These are phyloP conservation scores for Siniperca obscura DNA, from an alignment of 2,797 vertebrate species.

Conservation along the genomic window DNA sequence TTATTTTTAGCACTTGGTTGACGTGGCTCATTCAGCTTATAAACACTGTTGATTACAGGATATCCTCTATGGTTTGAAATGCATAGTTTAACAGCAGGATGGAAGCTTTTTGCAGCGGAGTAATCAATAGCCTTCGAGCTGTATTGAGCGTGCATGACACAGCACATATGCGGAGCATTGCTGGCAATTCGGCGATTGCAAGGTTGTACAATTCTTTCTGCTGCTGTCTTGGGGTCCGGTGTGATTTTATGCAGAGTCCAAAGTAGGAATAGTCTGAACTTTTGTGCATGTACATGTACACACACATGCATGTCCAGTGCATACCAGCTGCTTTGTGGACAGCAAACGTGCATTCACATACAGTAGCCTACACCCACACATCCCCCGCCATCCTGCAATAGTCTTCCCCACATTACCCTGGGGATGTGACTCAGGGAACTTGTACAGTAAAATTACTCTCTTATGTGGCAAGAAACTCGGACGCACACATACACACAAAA, in stretches of 20 bases:
- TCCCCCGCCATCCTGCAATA: slow-evolving; percentile 45
- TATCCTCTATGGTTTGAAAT: slow-evolving; percentile 40
- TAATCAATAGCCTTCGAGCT: slow-evolving; percentile 62
- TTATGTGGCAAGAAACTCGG: slow-evolving; percentile 77
- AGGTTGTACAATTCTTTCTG: slow-evolving; percentile 39
- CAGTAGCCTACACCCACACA: slow-evolving; percentile 54
- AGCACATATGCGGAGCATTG: slow-evolving; percentile 38
- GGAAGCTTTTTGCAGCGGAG: slow-evolving; percentile 47
- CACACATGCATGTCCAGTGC: slow-evolving; percentile 20
- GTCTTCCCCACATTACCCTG: slow-evolving; percentile 67
- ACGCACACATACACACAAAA: slow-evolving; percentile 66
- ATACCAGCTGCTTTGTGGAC: slow-evolving; percentile 51
- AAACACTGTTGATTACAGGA: slow-evolving; percentile 39
- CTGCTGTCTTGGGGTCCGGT: neutral
- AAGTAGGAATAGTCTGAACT: neutral
- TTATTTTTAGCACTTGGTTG: slow-evolving; percentile 53
- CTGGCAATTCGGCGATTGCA: slow-evolving; percentile 19
- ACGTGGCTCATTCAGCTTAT: slow-evolving; percentile 37
- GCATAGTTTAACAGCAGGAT: slow-evolving; percentile 59
- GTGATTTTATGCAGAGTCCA: neutral
- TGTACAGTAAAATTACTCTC: slow-evolving; percentile 80
- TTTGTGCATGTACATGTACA: slow-evolving; percentile 16
- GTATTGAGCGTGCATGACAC: slow-evolving; percentile 55
- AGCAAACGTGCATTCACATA: slow-evolving; percentile 40
- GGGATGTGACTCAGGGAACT: slow-evolving; percentile 78